phyloP scores from a whole-genome alignment of 2,888 invertebrate species.

The Epistrophe grossulariae region DNA sequence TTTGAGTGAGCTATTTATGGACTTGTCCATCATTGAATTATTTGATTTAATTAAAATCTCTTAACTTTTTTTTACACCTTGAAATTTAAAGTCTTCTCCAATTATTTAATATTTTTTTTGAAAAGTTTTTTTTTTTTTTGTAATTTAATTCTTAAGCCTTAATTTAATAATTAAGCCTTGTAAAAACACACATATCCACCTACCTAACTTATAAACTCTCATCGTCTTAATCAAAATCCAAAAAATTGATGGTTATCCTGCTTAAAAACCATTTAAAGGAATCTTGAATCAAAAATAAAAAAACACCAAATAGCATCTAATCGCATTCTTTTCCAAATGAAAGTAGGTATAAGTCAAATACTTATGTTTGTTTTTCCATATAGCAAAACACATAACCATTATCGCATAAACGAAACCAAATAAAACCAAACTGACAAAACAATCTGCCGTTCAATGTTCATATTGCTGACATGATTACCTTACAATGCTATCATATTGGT shows the following conservation, averaged over 20 bases:
- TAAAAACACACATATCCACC: no score
- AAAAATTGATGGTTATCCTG: background rate
- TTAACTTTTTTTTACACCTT: no score
- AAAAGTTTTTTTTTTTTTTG: no score
- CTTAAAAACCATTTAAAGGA: background rate
- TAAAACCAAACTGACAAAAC: conserved; percentile 63
- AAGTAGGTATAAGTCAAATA: conserved; percentile 43
- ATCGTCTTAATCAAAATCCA: background rate
- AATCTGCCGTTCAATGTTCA: conserved; percentile 55
- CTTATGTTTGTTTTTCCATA: conserved; percentile 20
- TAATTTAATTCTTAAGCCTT: no score
- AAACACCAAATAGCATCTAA: conserved; percentile 26
- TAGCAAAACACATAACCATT: conserved; percentile 39
- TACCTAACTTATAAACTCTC: background rate
- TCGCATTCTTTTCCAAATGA: conserved; percentile 24
- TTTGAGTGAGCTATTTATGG: no score
- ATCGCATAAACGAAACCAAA: conserved; percentile 40
- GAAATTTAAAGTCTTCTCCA: no score
- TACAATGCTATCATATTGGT: conserved; percentile 39
- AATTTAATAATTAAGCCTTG: no score
- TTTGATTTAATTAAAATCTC: no score
- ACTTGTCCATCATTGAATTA: no score
- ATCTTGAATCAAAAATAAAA: background rate
- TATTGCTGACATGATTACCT: conserved; percentile 53
- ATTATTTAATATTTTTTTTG: no score